Conservation (phyloP, 2,888 invertebrate species). For the Copidosoma aretas region DNA sequence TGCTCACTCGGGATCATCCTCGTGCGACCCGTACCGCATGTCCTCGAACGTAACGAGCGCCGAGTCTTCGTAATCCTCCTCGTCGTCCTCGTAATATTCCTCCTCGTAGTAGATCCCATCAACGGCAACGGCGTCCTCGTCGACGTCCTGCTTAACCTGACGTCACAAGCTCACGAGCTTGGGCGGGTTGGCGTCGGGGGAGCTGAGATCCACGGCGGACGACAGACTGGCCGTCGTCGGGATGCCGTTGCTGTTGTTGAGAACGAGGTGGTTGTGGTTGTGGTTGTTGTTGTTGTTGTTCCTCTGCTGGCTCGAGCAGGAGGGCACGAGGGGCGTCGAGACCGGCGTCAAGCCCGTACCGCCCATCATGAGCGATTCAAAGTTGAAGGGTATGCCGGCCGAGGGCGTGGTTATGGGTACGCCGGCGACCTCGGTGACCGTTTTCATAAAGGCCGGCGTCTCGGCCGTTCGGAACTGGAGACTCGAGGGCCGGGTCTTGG, state of each 20-base stretch:
- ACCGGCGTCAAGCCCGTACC: conserved; percentile 92
- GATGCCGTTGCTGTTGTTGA: not conserved
- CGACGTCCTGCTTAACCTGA: conserved; percentile 51
- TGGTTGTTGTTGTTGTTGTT: conserved; percentile 62
- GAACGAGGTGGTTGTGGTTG: too few relatives aligned
- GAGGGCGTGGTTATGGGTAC: conserved; percentile 88
- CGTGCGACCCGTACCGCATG: conserved; percentile 22
- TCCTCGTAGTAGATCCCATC: not conserved
- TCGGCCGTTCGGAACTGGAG: conserved; percentile 57
- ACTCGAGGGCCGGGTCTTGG: conserved; percentile 54
- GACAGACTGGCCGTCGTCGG: conserved; percentile 56
- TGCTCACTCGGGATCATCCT: conserved; percentile 48
- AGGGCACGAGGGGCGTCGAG: conserved; percentile 72
- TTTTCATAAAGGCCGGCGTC: conserved; percentile 59
- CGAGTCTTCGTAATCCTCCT: conserved; percentile 19
- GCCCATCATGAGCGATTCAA: conserved; percentile 91
- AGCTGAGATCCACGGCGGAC: conserved; percentile 69
- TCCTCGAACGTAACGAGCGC: conserved; percentile 9
- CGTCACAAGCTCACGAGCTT: conserved; percentile 86
- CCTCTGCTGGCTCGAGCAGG: conserved; percentile 80
- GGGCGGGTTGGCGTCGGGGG: conserved; percentile 77
- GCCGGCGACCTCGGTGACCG: conserved; percentile 74
- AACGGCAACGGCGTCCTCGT: conserved; percentile 12
- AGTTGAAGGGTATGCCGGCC: conserved; percentile 86
- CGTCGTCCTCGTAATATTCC: conserved; percentile 3